Evolutionary conservation across 2,113 vertebrate species (phyloP).

Genomic region (Pangasianodon gigas): DNA sequence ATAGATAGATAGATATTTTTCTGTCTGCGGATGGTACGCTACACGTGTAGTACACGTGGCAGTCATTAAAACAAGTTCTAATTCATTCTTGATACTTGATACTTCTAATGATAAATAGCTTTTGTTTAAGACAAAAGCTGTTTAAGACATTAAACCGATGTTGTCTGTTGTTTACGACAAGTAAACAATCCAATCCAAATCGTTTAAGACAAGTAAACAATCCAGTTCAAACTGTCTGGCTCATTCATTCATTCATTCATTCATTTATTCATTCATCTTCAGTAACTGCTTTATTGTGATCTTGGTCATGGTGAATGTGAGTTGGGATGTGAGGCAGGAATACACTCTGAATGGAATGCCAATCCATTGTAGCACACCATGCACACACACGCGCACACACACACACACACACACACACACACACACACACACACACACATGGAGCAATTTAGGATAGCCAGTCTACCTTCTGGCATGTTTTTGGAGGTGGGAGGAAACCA

Average conservation of each 20-base stretch:
- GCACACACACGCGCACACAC: not conserved
- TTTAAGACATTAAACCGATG: constrained; percentile 25
- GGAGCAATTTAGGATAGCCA: not conserved
- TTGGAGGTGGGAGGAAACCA: not conserved
- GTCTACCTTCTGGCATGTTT: not conserved
- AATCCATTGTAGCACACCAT: not conserved
- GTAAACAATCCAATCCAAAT: not conserved
- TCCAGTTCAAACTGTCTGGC: not conserved
- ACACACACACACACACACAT: not conserved
- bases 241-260: not conserved
- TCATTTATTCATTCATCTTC: not conserved
- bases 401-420: not conserved
- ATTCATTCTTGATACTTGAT: not conserved
- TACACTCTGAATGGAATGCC: not conserved
- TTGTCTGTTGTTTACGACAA: not conserved
- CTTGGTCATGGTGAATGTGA: not conserved
- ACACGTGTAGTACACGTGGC: not conserved
- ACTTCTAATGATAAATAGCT: not conserved
- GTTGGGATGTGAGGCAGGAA: not conserved
- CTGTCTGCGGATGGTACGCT: not conserved
- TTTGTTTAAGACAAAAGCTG: not conserved
- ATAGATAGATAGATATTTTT: not conserved
- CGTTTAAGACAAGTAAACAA: not conserved
- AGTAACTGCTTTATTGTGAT: not conserved
- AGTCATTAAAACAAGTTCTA: not conserved